A percentile compares a stretch with the other conserved stretches of the same genome.
These are phyloP conservation scores for Heliothis subflexa DNA, from an alignment of 1,140 invertebrate genomes.

Conservation along the genomic window DNA sequence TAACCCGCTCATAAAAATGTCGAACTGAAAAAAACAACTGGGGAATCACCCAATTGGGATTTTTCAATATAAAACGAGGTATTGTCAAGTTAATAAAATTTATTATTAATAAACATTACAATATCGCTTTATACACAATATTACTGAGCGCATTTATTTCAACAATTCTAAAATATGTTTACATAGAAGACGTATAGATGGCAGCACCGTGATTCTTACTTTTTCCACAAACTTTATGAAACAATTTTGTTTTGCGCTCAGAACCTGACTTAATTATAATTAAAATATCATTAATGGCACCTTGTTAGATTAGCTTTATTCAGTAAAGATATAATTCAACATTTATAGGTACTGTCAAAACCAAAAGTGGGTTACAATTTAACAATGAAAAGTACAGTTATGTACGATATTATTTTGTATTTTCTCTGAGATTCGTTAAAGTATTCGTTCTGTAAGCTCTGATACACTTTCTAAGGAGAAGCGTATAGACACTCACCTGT, in stretches of 20 bases:
- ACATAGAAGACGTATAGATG: neutral
- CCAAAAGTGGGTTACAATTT: too few species aligned
- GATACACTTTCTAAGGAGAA: slow-evolving; percentile 32
- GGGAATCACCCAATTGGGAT: too few species aligned
- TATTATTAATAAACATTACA: slow-evolving; percentile 60
- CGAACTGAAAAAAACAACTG: too few species aligned
- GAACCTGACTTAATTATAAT: neutral
- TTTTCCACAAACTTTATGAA: slow-evolving; percentile 36
- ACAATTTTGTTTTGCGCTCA: slow-evolving; percentile 6
- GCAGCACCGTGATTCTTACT: neutral
- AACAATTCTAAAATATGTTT: neutral
- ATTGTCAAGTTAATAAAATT: slow-evolving; percentile 62
- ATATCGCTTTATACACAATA: slow-evolving; percentile 49
- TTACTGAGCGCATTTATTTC: neutral
- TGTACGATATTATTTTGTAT: neutral
- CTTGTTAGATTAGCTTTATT: slow-evolving; percentile 60
- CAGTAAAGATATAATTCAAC: slow-evolving; percentile 35
- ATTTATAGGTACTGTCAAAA: neutral
- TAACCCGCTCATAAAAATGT: too few species aligned
- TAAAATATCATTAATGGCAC: slow-evolving; percentile 70
- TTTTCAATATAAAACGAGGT: slow-evolving; percentile 28
- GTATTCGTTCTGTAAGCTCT: slow-evolving; percentile 24
- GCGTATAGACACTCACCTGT: slow-evolving; percentile 14
- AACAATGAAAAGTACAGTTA: neutral
- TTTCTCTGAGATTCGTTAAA: slow-evolving; percentile 31